Conservation (phyloP, 2,888 invertebrate genomes). For the Drosophila formosana region DNA sequence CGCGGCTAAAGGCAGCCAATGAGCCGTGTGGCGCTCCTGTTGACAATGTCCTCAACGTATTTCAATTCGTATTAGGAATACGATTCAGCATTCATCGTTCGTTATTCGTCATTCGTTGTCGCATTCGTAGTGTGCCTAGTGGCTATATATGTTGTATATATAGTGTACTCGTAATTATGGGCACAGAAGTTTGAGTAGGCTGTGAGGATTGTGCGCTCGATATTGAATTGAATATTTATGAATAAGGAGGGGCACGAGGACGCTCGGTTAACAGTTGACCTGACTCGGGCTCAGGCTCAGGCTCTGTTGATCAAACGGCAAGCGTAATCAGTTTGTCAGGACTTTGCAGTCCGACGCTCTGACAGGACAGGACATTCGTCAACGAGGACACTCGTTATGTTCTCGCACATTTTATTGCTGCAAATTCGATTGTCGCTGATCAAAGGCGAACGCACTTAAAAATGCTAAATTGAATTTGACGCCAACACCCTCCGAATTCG, state of each 20-base stretch:
- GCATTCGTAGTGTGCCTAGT: constrained; percentile 42
- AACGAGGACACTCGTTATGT: constrained; percentile 56
- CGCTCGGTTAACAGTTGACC: constrained; percentile 37
- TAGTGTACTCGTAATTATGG: constrained; percentile 66
- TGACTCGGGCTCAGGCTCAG: constrained; percentile 3
- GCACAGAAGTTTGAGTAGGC: constrained; percentile 74
- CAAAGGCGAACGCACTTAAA: constrained; percentile 85
- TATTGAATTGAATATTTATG: constrained; percentile 74
- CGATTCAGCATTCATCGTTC: constrained; percentile 25
- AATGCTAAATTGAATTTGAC: constrained; percentile 84
- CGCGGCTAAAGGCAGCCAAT: constrained; percentile 75
- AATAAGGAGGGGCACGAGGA: constrained; percentile 37
- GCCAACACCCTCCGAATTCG: constrained; percentile 63
- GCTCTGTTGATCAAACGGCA: constrained; percentile 71
- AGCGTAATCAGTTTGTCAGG: constrained; percentile 70
- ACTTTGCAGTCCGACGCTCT: neutral
- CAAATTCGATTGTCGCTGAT: constrained; percentile 84
- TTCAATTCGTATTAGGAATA: constrained; percentile 35
- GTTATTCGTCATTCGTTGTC: constrained; percentile 12
- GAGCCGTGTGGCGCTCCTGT: constrained; percentile 72
- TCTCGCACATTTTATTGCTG: constrained; percentile 78
- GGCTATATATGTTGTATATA: constrained; percentile 34
- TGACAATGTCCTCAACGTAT: constrained; percentile 65
- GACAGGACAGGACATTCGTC: constrained; percentile 20
- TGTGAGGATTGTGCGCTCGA: constrained; percentile 27